Evolutionary conservation across 2,888 invertebrate genomes (phyloP), one percentile per base, ranked within the genome.

Genomic region (Gasteruption jaculator): DNA sequence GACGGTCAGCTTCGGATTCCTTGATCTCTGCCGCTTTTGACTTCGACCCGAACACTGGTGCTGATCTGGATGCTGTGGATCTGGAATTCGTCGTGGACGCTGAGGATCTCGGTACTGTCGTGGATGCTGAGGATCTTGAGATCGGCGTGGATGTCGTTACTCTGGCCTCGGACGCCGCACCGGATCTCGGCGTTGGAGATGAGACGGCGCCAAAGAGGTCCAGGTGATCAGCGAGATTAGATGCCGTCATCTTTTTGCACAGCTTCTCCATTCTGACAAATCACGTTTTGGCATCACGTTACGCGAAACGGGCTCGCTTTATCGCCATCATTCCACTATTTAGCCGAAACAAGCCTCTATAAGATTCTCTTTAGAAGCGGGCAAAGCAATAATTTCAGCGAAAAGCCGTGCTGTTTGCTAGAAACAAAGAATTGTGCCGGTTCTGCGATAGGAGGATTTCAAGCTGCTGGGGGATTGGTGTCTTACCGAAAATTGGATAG

Each of bases 191-290:
- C n/a, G n/a, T n/a, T n/a, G n/a, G n/a, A n/a, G n/a, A n/a, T n/a
- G n/a, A n/a, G n/a, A n/a, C n/a, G n/a, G n/a, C 24, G 24, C 24
- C 24, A 24, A 7, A n/a, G n/a, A n/a, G 7, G 7, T n/a, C 24
- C 24, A n/a, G 24, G n/a, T 24, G 24, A 8, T 24, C 24, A n/a
- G n/a, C n/a, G n/a, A n/a, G n/a, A n/a, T n/a, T n/a, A n/a, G 45
- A n/a, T n/a, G n/a, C n/a, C n/a, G 53, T 57, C 56, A 56, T 51
- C 58, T 61, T 64, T 52, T 63, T 60, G 50, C 56, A 64, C 44
- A 64, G 66, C 52, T 60, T 64, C 60, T 68, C 70, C 58, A 68
- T 57, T 65, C 70, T 71, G 60, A 61, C 53, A 68, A 68, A 68
- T 64, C 54, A 66, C 54, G 66, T 54, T 61, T 58, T 58, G 57